Evolutionary conservation across 2,797 vertebrate species (phyloP).

Genomic region (Chrysocyon brachyurus): DNA sequence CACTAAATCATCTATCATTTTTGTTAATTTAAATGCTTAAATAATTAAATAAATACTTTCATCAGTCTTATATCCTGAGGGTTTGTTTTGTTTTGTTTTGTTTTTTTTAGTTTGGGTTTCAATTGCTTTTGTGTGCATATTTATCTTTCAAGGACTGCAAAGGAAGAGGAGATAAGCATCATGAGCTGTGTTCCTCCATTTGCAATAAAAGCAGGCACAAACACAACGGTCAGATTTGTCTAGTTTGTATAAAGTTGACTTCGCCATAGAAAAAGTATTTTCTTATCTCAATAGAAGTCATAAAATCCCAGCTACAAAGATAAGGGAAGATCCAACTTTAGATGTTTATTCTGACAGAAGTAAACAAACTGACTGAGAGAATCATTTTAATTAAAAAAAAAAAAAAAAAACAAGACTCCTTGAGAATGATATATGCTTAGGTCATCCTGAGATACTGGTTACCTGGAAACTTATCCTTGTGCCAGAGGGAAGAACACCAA

Average conservation of each 20-base stretch:
- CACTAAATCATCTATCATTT: not conserved
- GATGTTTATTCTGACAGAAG: slow-evolving; percentile 27
- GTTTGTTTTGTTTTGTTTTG: not conserved
- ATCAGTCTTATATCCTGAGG: not conserved
- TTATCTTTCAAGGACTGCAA: not conserved
- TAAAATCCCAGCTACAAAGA: not conserved
- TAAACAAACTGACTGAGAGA: not conserved
- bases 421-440: not conserved
- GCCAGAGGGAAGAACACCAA: not conserved
- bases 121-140: not conserved
- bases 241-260: not conserved
- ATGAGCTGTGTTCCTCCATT: not conserved
- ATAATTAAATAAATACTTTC: not conserved
- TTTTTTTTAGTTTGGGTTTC: not conserved
- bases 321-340: slow-evolving; percentile 1
- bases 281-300: not conserved
- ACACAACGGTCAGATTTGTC: not conserved
- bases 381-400: not conserved
- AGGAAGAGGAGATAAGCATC: not conserved
- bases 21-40: slow-evolving; percentile 41
- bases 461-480: slow-evolving; percentile 61
- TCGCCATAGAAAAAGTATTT: not conserved
- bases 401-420: not conserved
- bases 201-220: not conserved
- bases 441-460: slow-evolving; percentile 20